Conservation (phyloP, 2,888 invertebrate genomes). For the Hirtodrosophila duncani region DNA sequence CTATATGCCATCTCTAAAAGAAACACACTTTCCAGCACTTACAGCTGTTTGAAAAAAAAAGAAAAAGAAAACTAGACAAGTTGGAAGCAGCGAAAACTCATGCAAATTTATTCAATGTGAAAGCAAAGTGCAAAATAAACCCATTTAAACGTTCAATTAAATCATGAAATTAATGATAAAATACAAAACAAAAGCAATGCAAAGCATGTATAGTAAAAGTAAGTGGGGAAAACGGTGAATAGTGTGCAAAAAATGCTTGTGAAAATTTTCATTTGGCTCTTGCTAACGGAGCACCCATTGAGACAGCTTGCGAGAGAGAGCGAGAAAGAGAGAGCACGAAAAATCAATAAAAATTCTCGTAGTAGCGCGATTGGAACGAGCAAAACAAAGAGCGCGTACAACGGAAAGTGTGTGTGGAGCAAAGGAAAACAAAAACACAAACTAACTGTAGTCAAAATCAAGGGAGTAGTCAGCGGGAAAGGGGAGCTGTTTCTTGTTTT, state of each 20-base stretch:
- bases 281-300: neutral
- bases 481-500: too few relatives aligned
- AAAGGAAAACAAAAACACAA: constrained; percentile 19
- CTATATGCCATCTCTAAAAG: too few relatives aligned
- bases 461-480: too few relatives aligned
- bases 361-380: constrained; percentile 65
- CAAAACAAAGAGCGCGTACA: constrained; percentile 56
- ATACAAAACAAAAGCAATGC: constrained; percentile 29
- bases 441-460: too few relatives aligned
- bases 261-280: constrained; percentile 45
- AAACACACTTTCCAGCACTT: too few relatives aligned
- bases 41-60: too few relatives aligned
- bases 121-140: neutral
- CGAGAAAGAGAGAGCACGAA: constrained; percentile 48
- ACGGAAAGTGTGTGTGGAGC: constrained; percentile 36
- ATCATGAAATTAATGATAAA: constrained; percentile 25
- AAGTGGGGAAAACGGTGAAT: constrained; percentile 30
- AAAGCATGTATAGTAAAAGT: constrained; percentile 39
- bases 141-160: constrained; percentile 10
- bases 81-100: too few relatives aligned
- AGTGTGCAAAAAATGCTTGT: constrained; percentile 17
- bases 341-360: constrained; percentile 62
- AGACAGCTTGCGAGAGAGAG: constrained; percentile 12
- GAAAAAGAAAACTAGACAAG: too few relatives aligned
- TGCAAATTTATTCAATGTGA: too few relatives aligned